Percentiles rank a stretch among this genome's conserved stretches.
phyloP scores from a whole-genome alignment of 2,113 vertebrate species.

The Orycteropus afer region DNA sequence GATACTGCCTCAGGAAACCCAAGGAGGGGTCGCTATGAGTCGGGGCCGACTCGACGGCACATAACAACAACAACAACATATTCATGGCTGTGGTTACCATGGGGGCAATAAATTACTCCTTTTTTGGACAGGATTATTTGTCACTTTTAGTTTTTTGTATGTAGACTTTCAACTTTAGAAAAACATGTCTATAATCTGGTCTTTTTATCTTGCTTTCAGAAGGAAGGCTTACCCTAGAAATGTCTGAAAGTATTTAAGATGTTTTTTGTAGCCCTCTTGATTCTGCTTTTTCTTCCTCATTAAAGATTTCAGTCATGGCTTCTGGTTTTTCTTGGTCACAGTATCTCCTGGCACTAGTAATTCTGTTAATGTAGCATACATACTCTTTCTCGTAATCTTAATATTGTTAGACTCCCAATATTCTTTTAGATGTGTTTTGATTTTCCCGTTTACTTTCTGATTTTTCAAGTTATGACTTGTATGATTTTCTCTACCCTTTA shows the following conservation, averaged over 20 bases:
- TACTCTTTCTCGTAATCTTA: not conserved
- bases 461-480: slow-evolving; percentile 29
- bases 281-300: not conserved
- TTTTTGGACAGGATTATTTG: not conserved
- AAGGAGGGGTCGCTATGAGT: too few species aligned
- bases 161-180: not conserved
- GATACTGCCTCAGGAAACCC: too few species aligned
- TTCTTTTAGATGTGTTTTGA: not conserved
- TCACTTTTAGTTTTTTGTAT: slow-evolving; percentile 3
- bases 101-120: not conserved
- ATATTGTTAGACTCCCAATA: not conserved
- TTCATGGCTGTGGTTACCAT: not conserved
- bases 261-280: not conserved
- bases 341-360: not conserved
- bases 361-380: not conserved
- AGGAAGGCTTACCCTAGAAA: not conserved
- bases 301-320: not conserved
- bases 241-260: not conserved
- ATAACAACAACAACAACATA: too few species aligned
- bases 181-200: not conserved
- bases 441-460: slow-evolving; percentile 15
- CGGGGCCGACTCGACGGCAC: too few species aligned
- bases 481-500: not conserved
- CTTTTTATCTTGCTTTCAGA: slow-evolving; percentile 20
- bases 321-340: not conserved